Percentiles rank a stretch among this genome's conserved stretches.
Conservation (phyloP, 2,888 invertebrate species). For the Glyphotaelius pellucidus region DNA sequence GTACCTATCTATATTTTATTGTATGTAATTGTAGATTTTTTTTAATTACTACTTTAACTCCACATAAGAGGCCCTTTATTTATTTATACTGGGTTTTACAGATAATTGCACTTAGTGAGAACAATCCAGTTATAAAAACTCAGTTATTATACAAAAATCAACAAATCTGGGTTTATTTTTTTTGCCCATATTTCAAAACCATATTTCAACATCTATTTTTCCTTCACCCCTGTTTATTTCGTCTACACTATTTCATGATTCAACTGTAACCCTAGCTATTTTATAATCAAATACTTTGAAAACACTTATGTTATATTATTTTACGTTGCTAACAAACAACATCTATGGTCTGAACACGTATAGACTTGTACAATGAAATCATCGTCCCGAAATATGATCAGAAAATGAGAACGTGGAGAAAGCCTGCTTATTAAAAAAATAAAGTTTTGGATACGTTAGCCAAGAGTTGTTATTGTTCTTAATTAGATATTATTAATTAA, state of each 20-base stretch:
- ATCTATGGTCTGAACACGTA: constrained; percentile 60
- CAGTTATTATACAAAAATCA: too few relatives aligned
- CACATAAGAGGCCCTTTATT: too few relatives aligned
- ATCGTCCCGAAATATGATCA: constrained; percentile 61
- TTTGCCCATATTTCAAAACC: too few relatives aligned
- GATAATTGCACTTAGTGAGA: too few relatives aligned
- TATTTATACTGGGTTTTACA: too few relatives aligned
- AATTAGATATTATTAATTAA: not conserved
- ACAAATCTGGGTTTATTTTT: too few relatives aligned
- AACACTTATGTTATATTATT: constrained; percentile 30
- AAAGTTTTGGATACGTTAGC: not conserved
- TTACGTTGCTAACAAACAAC: constrained; percentile 61
- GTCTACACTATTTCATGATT: not conserved
- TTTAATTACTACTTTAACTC: too few relatives aligned
- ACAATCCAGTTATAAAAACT: too few relatives aligned
- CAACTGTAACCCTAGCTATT: constrained; percentile 38
- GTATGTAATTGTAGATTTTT: too few relatives aligned
- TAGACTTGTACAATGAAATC: constrained; percentile 63
- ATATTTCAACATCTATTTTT: not conserved
- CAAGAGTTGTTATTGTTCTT: not conserved
- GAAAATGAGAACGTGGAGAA: constrained; percentile 43
- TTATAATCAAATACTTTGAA: not conserved
- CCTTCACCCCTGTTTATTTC: not conserved
- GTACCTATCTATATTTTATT: too few relatives aligned
- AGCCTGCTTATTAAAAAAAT: constrained; percentile 33